These are phyloP conservation scores for Phoxinus phoxinus DNA, from an alignment of 2,113 vertebrate genomes.

Conservation along the genomic window DNA sequence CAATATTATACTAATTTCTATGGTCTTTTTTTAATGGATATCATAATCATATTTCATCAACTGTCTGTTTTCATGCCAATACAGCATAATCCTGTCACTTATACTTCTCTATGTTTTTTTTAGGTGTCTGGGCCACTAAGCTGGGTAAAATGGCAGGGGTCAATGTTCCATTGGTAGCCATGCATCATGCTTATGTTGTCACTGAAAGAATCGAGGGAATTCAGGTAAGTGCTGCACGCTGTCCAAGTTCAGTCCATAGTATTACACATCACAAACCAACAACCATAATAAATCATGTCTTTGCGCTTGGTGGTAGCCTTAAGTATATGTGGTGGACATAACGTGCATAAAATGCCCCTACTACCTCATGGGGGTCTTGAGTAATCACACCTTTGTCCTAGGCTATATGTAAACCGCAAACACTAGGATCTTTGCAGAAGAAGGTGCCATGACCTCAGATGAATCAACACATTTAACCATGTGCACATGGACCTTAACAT, in stretches of 20 bases:
- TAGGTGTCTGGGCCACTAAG: slow-evolving; percentile 90
- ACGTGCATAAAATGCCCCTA: not conserved
- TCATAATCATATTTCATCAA: not conserved
- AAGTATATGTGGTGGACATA: not conserved
- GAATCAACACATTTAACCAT: not conserved
- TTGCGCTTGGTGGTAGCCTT: not conserved
- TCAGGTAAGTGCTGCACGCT: slow-evolving; percentile 76
- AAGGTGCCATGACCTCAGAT: not conserved
- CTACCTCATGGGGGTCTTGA: not conserved
- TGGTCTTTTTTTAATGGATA: not conserved
- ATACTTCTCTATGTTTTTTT: not conserved
- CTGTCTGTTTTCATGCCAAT: not conserved
- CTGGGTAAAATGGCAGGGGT: slow-evolving; percentile 92
- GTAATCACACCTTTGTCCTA: not conserved
- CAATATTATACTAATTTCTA: not conserved
- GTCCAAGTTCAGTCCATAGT: not conserved
- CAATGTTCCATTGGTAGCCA: slow-evolving; percentile 88
- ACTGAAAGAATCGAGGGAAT: slow-evolving; percentile 96
- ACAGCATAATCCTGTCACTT: not conserved
- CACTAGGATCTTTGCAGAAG: not conserved
- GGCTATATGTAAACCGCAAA: not conserved
- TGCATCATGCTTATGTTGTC: slow-evolving; percentile 96
- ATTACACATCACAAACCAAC: not conserved
- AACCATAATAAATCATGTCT: slow-evolving; percentile 16
- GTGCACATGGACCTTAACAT: not conserved